Percentiles rank a stretch among this genome's conserved stretches.
phyloP scores from a whole-genome alignment of 2,797 vertebrate genomes.

The Aotus griseimembra region DNA sequence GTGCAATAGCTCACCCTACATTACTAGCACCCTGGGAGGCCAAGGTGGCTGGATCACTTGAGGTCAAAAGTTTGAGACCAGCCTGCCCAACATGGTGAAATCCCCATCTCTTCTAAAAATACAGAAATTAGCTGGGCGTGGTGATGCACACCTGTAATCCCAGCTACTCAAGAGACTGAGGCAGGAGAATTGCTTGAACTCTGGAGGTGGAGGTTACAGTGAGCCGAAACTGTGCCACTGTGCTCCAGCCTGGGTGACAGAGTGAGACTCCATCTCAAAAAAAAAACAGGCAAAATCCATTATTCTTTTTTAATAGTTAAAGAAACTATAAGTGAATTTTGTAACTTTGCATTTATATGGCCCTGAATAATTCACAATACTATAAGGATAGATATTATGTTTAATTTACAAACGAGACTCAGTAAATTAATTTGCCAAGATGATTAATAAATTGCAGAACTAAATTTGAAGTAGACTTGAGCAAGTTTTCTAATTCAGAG shows the following conservation, averaged over 20 bases:
- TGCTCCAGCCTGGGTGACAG: neutral
- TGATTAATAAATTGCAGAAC: conserved; percentile 22
- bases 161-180: neutral
- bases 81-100: neutral
- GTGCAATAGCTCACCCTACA: neutral
- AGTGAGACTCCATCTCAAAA: neutral
- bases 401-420: neutral
- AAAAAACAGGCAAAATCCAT: neutral
- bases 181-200: neutral
- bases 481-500: conserved; percentile 24
- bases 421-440: neutral
- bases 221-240: neutral
- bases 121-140: neutral
- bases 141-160: neutral
- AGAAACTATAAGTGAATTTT: conserved; percentile 23
- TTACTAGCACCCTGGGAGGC: neutral
- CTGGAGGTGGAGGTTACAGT: neutral
- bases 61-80: neutral
- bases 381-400: neutral
- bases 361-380: neutral
- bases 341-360: neutral
- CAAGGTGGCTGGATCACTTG: neutral
- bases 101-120: neutral
- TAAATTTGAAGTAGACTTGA: neutral
- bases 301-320: conserved; percentile 26